Percentiles rank a stretch among this genome's conserved stretches.
phyloP scores from a whole-genome alignment of 2,797 vertebrate species.

The Protosalanx chinensis region DNA sequence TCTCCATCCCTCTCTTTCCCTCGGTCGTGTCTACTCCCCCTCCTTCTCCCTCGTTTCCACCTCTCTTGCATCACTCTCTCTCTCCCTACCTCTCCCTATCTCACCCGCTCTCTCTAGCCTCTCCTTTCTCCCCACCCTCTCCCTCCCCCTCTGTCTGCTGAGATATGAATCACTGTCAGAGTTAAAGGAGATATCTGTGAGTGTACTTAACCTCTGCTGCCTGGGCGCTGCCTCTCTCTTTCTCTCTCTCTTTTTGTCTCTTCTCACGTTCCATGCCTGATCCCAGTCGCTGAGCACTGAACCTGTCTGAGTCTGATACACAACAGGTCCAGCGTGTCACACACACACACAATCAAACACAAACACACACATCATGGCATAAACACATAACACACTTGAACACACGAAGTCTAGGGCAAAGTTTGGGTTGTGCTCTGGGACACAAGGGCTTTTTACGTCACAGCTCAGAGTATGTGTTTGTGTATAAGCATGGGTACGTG shows the following conservation, averaged over 20 bases:
- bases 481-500: slow-evolving; percentile 13
- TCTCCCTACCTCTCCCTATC: neutral
- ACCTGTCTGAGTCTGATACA: neutral
- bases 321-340: neutral
- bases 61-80: too few species aligned
- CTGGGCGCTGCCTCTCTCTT: neutral
- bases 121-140: neutral
- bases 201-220: neutral
- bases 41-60: too few species aligned
- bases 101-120: too few species aligned
- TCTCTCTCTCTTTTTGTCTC: neutral
- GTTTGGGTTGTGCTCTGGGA: neutral
- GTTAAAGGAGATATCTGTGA: neutral
- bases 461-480: slow-evolving; percentile 15
- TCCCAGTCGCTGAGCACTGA: neutral
- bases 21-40: neutral
- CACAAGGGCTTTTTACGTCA: neutral
- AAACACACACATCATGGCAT: neutral
- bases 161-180: neutral
- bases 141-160: neutral
- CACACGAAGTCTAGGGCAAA: neutral
- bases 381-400: neutral
- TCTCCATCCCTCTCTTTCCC: neutral
- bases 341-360: neutral
- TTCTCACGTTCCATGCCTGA: neutral